A percentile compares a stretch with the other conserved stretches of the same genome.
These are phyloP conservation scores for Coptotermes formosanus DNA, from an alignment of 1,140 invertebrate species.

Conservation along the genomic window DNA sequence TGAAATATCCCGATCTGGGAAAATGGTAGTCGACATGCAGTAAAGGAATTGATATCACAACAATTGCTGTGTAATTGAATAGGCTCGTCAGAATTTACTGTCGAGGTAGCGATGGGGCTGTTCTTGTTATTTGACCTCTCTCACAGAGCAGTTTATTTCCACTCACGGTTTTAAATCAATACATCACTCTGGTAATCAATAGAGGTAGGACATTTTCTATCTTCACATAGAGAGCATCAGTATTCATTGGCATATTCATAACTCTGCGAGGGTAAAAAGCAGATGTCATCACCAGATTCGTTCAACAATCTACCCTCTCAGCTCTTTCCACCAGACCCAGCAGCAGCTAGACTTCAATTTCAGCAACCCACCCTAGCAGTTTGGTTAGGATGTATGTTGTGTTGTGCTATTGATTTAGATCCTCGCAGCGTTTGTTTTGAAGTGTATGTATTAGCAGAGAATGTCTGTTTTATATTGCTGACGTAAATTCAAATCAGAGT, in stretches of 20 bases:
- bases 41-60: background rate
- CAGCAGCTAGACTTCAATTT: background rate
- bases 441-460: background rate
- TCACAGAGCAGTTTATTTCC: background rate
- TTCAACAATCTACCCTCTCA: background rate
- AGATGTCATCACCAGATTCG: slow-evolving; percentile 10
- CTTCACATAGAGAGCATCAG: slow-evolving; percentile 2
- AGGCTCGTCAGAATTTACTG: background rate
- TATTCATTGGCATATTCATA: slow-evolving; percentile 17
- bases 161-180: background rate
- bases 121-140: background rate
- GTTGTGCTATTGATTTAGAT: background rate
- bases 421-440: too few species aligned
- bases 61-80: background rate
- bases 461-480: background rate
- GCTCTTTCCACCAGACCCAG: background rate
- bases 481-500: background rate
- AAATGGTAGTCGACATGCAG: background rate
- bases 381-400: background rate
- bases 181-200: background rate
- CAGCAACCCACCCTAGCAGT: background rate
- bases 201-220: background rate
- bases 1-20: too few species aligned
- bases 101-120: background rate
- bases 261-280: background rate